A percentile compares a stretch with the other conserved stretches of the same genome.
These are phyloP conservation scores for Euleptes europaea DNA, from an alignment of 2,113 vertebrate species.

Conservation along the genomic window DNA sequence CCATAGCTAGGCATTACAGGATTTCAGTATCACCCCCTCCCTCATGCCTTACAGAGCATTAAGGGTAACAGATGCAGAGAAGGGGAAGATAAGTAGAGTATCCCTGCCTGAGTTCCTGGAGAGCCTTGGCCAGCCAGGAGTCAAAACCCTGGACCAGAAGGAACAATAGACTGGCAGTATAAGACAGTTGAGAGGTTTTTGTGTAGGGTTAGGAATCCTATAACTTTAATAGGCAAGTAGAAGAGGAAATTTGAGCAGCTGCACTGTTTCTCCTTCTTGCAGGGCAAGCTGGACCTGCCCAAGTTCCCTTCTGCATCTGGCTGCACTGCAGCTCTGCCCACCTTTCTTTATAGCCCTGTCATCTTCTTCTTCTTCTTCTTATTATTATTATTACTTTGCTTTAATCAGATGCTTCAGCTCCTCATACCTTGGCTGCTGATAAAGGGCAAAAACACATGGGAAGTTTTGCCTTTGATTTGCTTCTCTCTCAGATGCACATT, in stretches of 20 bases:
- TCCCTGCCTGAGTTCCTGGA: not conserved
- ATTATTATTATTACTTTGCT: not conserved
- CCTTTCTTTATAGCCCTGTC: no score
- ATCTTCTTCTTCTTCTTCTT: not conserved
- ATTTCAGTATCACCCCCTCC: not conserved
- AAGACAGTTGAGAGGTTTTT: not conserved
- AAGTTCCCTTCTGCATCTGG: not conserved
- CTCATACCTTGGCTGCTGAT: fast-evolving
- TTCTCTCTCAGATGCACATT: no score
- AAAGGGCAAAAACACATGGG: no score
- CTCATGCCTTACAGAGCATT: not conserved
- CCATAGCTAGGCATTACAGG: not conserved
- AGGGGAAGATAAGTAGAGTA: not conserved
- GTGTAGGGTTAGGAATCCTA: not conserved
- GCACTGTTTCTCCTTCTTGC: not conserved
- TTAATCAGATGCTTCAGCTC: fast-evolving
- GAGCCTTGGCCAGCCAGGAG: not conserved
- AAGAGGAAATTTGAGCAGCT: not conserved
- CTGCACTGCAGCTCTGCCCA: not conserved
- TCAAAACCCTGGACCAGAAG: not conserved
- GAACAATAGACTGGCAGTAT: not conserved
- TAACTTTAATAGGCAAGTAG: no score
- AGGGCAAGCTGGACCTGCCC: not conserved
- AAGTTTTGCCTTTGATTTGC: no score
- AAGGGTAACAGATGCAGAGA: not conserved